These are phyloP conservation scores for Agriopis aurantiaria DNA, from an alignment of 2,888 invertebrate species.

Conservation along the genomic window DNA sequence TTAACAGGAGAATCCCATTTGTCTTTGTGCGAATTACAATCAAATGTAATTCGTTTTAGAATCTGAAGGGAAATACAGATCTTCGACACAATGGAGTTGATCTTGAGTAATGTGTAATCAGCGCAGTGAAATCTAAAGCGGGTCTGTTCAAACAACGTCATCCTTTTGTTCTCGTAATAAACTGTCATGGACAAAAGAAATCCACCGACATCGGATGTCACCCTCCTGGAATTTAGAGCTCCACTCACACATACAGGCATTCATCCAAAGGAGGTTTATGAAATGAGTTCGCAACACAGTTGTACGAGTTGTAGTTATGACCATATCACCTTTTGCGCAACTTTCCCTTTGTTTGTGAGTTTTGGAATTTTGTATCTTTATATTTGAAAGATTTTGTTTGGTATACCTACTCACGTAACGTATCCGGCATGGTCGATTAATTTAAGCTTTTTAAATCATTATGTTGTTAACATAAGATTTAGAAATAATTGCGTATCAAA, in stretches of 20 bases:
- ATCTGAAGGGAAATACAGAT: slow-evolving; percentile 68
- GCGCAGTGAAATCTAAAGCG: slow-evolving; percentile 75
- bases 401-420: slow-evolving; percentile 12
- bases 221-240: slow-evolving; percentile 70
- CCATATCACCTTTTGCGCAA: slow-evolving; percentile 49
- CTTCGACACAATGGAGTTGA: slow-evolving; percentile 69
- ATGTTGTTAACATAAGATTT: no score
- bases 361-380: slow-evolving; percentile 28
- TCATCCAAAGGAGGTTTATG: slow-evolving; percentile 63
- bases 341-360: slow-evolving; percentile 35
- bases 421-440: neutral
- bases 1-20: slow-evolving; percentile 60
- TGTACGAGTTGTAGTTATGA: slow-evolving; percentile 46
- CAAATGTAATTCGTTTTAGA: slow-evolving; percentile 70
- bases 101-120: slow-evolving; percentile 77
- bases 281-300: slow-evolving; percentile 55
- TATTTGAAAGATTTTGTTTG: slow-evolving; percentile 27
- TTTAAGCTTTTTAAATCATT: no score
- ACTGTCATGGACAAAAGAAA: slow-evolving; percentile 80
- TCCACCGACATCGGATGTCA: slow-evolving; percentile 72
- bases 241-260: slow-evolving; percentile 54
- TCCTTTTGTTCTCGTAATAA: slow-evolving; percentile 81
- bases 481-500: no score
- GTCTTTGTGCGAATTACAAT: slow-evolving; percentile 64
- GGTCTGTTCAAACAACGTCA: slow-evolving; percentile 73